Evolutionary conservation across 92 coral and sea anemone genomes (phyloP).

Genomic region (Palythoa grandiflora): DNA sequence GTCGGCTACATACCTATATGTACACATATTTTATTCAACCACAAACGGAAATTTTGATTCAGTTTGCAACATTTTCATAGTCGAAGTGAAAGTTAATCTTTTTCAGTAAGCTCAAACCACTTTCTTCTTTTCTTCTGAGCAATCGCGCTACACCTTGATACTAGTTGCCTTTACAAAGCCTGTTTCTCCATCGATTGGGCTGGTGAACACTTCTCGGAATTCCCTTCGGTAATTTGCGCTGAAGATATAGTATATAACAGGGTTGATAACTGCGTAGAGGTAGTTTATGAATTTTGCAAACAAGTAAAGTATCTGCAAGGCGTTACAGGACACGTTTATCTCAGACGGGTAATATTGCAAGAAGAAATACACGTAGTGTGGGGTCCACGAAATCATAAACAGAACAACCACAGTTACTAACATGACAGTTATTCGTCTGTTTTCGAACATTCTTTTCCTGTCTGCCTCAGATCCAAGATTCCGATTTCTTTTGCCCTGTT

Average conservation of each 20-base stretch:
- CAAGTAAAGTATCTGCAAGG: neutral
- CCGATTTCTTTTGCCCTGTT: neutral
- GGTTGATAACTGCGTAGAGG: neutral
- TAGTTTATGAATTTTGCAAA: neutral
- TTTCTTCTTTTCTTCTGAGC: too few relatives aligned
- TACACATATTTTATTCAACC: too few relatives aligned
- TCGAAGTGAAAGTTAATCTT: too few relatives aligned
- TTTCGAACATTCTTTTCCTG: neutral
- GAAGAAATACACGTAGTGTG: neutral
- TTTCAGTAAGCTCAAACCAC: too few relatives aligned
- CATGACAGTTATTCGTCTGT: neutral
- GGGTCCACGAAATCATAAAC: constrained; percentile 12
- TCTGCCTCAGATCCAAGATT: neutral
- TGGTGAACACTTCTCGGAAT: neutral
- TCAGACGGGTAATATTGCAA: neutral
- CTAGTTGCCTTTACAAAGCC: too few relatives aligned
- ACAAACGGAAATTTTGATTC: too few relatives aligned
- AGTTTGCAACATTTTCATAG: too few relatives aligned
- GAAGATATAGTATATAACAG: neutral
- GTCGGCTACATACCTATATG: too few relatives aligned
- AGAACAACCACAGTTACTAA: neutral
- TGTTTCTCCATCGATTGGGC: too few relatives aligned
- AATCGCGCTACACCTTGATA: too few relatives aligned
- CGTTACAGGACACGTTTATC: neutral
- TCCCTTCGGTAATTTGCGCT: neutral